phyloP scores from a whole-genome alignment of 2,797 vertebrate species.

The Erpetoichthys calabaricus region DNA sequence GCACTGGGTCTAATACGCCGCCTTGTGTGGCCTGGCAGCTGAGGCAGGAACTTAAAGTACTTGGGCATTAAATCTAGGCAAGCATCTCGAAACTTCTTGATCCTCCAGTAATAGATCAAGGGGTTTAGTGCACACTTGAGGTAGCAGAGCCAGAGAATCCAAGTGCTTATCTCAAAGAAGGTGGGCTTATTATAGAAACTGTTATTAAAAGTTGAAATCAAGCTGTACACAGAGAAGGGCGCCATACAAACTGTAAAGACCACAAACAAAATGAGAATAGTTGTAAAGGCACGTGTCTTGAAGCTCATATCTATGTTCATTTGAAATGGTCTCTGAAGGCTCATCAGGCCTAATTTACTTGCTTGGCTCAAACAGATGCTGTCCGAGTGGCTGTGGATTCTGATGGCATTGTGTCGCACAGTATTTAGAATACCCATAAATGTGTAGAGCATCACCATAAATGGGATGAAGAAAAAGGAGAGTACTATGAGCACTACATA shows the following conservation, averaged over 20 bases:
- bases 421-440: slow-evolving; percentile 93
- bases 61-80: slow-evolving; percentile 92
- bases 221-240: slow-evolving; percentile 82
- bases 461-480: slow-evolving; percentile 83
- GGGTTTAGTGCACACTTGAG: slow-evolving; percentile 97
- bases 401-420: slow-evolving; percentile 83
- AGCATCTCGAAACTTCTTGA: slow-evolving; percentile 94
- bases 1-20: slow-evolving; percentile 83
- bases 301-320: slow-evolving; percentile 98
- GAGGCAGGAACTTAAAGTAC: slow-evolving; percentile 87
- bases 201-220: slow-evolving; percentile 76
- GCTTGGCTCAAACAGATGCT: slow-evolving; percentile 86
- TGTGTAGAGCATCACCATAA: slow-evolving; percentile 81
- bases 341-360: slow-evolving; percentile 88
- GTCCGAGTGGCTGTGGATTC: slow-evolving; percentile 85
- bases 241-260: slow-evolving; percentile 90
- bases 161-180: slow-evolving; percentile 91
- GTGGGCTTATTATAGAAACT: slow-evolving; percentile 75
- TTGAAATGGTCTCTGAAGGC: slow-evolving; percentile 85
- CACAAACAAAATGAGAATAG: slow-evolving; percentile 91
- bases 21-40: slow-evolving; percentile 74
- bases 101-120: slow-evolving; percentile 97
- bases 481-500: slow-evolving; percentile 77
- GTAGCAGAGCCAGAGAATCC: slow-evolving; percentile 96
- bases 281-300: slow-evolving; percentile 98